Percentiles rank a stretch among this genome's conserved stretches.
Conservation (phyloP, 2,888 invertebrate genomes). For the Lepidochrysops patricia region DNA sequence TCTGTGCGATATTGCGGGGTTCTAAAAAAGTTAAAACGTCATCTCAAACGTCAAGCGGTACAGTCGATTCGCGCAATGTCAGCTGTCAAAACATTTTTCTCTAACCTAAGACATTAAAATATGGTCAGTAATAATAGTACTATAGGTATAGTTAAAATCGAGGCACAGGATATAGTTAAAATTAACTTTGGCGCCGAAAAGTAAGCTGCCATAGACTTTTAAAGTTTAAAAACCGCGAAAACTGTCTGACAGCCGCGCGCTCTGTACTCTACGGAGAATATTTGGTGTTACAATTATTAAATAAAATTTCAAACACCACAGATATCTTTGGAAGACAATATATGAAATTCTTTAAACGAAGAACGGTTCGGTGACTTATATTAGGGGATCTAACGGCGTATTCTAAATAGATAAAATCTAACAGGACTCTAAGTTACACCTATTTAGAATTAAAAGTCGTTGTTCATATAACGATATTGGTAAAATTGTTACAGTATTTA, state of each 20-base stretch:
- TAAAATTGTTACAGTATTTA: constrained; percentile 29
- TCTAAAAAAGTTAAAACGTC: constrained; percentile 54
- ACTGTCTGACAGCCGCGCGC: not conserved
- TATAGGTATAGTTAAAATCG: not conserved
- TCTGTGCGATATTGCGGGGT: constrained; percentile 48
- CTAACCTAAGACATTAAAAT: not conserved
- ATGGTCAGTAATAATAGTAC: constrained; percentile 1
- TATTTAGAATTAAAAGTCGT: constrained; percentile 73
- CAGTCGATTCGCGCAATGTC: constrained; percentile 4
- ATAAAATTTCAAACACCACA: constrained; percentile 32
- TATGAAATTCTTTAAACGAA: constrained; percentile 41
- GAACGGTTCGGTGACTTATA: constrained; percentile 23
- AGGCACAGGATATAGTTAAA: constrained; percentile 14
- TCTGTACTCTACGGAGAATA: constrained; percentile 14
- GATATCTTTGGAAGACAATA: constrained; percentile 68
- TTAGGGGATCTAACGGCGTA: constrained; percentile 16
- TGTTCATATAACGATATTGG: constrained; percentile 40
- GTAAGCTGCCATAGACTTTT: not conserved
- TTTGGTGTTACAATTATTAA: constrained; percentile 19
- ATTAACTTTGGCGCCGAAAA: constrained; percentile 14
- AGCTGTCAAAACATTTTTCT: constrained; percentile 2
- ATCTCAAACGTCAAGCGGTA: constrained; percentile 22
- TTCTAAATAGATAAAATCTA: constrained; percentile 30
- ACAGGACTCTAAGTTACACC: constrained; percentile 49
- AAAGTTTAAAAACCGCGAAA: not conserved